Conservation (phyloP, 2,888 invertebrate species). For the Phaonia tiefii region DNA sequence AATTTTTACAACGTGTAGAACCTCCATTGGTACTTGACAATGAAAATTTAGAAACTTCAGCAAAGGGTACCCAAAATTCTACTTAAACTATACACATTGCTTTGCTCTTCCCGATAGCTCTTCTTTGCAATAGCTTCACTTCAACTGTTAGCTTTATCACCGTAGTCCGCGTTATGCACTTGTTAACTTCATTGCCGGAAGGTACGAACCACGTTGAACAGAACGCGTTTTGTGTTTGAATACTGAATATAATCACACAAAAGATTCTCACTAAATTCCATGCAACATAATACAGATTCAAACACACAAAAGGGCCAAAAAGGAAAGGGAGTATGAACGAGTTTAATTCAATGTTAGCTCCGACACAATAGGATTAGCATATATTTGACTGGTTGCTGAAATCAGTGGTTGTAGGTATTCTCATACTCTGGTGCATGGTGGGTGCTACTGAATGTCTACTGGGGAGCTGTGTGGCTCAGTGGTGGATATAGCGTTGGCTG, state of each 20-base stretch:
- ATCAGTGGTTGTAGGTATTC: conserved; percentile 13
- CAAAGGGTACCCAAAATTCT: too few relatives aligned
- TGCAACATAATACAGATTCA: neutral
- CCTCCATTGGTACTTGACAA: too few relatives aligned
- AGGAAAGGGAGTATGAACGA: conserved; percentile 1
- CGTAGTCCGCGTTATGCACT: neutral
- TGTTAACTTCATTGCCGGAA: conserved; percentile 17
- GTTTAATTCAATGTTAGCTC: conserved; percentile 37
- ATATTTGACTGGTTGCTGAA: conserved; percentile 26
- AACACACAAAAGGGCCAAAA: neutral
- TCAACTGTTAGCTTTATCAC: conserved; percentile 2
- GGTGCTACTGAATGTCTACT: neutral
- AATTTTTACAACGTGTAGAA: too few relatives aligned
- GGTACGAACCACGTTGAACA: neutral
- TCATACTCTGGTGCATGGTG: neutral
- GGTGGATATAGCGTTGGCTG: neutral
- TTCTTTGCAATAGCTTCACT: neutral
- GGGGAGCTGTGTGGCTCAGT: neutral
- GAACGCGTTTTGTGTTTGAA: conserved; percentile 6
- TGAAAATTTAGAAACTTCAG: too few relatives aligned
- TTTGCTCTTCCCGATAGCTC: too few relatives aligned
- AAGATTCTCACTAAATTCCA: conserved; percentile 11
- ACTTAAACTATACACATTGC: too few relatives aligned
- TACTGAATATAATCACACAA: neutral
- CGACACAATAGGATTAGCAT: conserved; percentile 40